These are phyloP conservation scores for Zoanthus sansibaricus DNA, from an alignment of 92 coral and sea anemone species.

Conservation along the genomic window DNA sequence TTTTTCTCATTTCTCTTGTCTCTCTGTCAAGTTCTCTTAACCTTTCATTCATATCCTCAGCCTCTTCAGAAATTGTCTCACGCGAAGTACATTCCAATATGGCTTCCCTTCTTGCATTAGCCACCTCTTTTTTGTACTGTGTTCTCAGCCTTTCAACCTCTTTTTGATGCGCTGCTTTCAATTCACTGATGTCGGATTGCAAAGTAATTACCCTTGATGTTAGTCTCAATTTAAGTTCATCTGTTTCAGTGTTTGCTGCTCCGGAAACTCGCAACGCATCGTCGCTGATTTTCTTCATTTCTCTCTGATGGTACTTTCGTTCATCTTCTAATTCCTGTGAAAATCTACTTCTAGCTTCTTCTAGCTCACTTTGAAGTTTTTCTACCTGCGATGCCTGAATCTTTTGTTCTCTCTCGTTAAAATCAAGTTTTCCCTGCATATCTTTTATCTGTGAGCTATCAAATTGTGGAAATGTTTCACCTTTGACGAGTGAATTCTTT, in stretches of 20 bases:
- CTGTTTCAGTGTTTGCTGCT: conserved; percentile 79
- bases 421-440: conserved; percentile 56
- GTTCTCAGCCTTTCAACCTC: conserved; percentile 75
- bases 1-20: conserved; percentile 78
- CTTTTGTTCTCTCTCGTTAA: conserved; percentile 70
- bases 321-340: conserved; percentile 74
- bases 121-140: conserved; percentile 80
- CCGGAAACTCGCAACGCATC: conserved; percentile 81
- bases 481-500: neutral
- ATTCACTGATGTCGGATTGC: conserved; percentile 97
- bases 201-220: conserved; percentile 95
- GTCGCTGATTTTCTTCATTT: conserved; percentile 86
- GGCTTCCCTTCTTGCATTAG: conserved; percentile 80
- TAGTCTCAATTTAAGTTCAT: conserved; percentile 85
- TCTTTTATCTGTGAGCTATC: conserved; percentile 43
- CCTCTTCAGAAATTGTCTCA: conserved; percentile 71
- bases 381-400: conserved; percentile 57
- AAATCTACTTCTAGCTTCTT: conserved; percentile 67
- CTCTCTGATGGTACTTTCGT: conserved; percentile 72
- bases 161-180: conserved; percentile 86
- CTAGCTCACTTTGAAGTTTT: conserved; percentile 77
- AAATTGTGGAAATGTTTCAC: conserved; percentile 3
- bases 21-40: conserved; percentile 81
- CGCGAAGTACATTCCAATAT: conserved; percentile 78
- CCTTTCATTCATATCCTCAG: conserved; percentile 77